Evolutionary conservation across 1,140 invertebrate species (phyloP).

Genomic region (Ridgeia piscesae): DNA sequence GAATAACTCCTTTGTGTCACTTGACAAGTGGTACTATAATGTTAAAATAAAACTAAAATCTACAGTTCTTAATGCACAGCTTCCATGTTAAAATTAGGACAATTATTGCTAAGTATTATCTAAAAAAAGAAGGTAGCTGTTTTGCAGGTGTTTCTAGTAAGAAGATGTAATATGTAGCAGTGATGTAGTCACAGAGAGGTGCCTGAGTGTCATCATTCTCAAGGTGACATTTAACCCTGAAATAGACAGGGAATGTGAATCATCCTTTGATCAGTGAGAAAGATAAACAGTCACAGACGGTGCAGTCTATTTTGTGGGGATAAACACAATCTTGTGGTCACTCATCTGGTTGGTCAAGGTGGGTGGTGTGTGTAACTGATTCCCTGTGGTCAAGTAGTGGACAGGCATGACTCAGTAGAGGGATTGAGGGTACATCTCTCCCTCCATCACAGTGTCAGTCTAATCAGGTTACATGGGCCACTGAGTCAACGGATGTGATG

Average conservation of each 20-base stretch:
- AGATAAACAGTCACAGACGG: neutral
- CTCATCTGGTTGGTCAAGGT: neutral
- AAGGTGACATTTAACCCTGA: neutral
- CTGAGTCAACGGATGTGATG: neutral
- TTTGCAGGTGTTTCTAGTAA: neutral
- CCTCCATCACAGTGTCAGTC: neutral
- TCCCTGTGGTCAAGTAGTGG: neutral
- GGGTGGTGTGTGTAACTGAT: neutral
- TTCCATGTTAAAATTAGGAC: neutral
- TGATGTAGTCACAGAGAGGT: too few relatives aligned
- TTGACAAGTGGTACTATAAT: neutral
- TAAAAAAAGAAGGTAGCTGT: neutral
- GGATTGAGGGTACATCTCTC: neutral
- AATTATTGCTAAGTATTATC: neutral
- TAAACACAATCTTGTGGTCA: neutral
- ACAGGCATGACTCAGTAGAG: neutral
- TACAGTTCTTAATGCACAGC: neutral
- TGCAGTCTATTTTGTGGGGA: neutral
- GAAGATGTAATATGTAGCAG: neutral
- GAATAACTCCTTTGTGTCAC: neutral
- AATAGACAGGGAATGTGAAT: neutral
- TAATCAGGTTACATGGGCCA: neutral
- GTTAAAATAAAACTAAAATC: neutral
- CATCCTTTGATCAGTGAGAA: neutral
- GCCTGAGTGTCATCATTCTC: too few relatives aligned